Base-by-base conservation (phyloP, 2,113 vertebrate genomes). In the Morone saxatilis region DNA sequence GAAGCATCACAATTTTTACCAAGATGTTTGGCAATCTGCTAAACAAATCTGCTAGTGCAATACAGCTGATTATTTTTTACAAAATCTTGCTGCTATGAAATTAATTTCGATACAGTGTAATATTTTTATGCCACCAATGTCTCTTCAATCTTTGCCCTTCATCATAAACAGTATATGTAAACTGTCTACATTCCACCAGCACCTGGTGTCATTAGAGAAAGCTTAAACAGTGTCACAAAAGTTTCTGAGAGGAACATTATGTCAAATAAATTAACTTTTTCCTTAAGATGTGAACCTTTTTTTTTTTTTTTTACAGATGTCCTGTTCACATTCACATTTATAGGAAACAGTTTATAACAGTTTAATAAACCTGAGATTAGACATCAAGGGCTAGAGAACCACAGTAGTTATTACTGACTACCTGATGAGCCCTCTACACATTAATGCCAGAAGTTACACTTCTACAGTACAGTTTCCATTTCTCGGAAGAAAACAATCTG, bases 61-160 rank as follows among this genome's bases (percentile, higher is more conserved):
- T 83, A 78, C 31, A 57, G 66, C 51, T 78, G 8, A 79, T 25
- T 86, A 2, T 71, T 60, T 57, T 40, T 48, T 81, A 56, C 70
- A 83, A 6, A 86, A 73, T 80, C 47, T 72, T 86, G 81, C 86
- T 89, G 72, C 86, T 83, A 66, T 89, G 38, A 43, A 86, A 89
- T 67, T 78, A 13, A 78, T 76, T 88, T 79, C 22, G 1, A 56
- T 65, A 22, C 50, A 1, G 36, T 47, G 38, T 78, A 25, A 78
- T 81, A 41, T 88, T 86, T 81, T 84, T 48, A 66, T 80, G 63
- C 66, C 53, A 84, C 72, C 13, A 9, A 84, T 68, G 53, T 80
- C 22, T 48, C 38, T 81, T 80, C 2, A 45, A 13, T 67, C 14
- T 73, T 73, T 83, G 83, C 36, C 61, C 80, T 87, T 84, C 50